Evolutionary conservation across 2,888 invertebrate species (phyloP).

Genomic region (Cremastinae sp.): DNA sequence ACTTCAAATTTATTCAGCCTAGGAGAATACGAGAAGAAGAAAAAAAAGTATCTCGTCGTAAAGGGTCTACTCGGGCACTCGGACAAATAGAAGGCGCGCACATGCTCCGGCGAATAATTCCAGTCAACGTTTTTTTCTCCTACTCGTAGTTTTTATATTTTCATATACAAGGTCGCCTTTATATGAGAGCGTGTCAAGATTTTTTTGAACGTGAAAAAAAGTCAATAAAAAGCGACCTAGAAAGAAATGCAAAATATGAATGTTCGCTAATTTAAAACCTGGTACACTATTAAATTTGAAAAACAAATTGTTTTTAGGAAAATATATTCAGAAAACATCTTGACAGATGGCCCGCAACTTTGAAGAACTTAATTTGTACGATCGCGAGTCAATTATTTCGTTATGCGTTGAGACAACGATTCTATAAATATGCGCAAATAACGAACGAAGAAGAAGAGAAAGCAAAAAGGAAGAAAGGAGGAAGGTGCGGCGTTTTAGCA

Average conservation of each 20-base stretch:
- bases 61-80: constrained; percentile 43
- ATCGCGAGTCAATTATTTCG: constrained; percentile 64
- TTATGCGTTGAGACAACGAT: constrained; percentile 65
- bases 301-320: not conserved
- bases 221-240: not conserved
- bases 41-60: constrained; percentile 60
- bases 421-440: constrained; percentile 77
- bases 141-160: constrained; percentile 5
- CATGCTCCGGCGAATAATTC: constrained; percentile 21
- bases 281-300: not conserved
- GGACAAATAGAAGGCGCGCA: constrained; percentile 43
- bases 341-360: constrained; percentile 21
- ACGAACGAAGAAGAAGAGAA: constrained; percentile 66
- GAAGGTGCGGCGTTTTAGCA: constrained; percentile 75
- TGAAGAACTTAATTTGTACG: constrained; percentile 51
- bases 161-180: constrained; percentile 22
- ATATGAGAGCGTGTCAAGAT: not conserved
- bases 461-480: constrained; percentile 15
- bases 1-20: constrained; percentile 65
- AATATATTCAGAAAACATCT: not conserved
- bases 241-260: not conserved
- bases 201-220: not conserved
- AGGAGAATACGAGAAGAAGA: constrained; percentile 50
- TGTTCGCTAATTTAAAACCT: not conserved
- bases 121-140: constrained; percentile 11